These are phyloP conservation scores for Desmophyllum pertusum DNA, from an alignment of 92 coral and sea anemone genomes.

Conservation along the genomic window DNA sequence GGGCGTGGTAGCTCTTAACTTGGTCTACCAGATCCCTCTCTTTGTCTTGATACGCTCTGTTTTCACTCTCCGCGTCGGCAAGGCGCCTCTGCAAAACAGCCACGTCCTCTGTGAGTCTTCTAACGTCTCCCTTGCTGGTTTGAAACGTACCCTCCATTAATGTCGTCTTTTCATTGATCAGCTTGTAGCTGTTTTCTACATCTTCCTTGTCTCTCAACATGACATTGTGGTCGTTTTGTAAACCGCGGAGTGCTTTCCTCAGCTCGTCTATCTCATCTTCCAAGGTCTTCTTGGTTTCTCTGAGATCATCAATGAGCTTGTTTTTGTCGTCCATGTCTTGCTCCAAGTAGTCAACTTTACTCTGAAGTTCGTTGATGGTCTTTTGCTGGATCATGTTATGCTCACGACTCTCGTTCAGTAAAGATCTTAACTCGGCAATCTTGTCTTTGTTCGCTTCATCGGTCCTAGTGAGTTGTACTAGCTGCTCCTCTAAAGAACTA, in stretches of 20 bases:
- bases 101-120: conserved; percentile 73
- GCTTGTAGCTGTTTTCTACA: conserved; percentile 63
- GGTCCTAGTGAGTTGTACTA: conserved; percentile 57
- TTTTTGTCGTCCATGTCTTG: conserved; percentile 59
- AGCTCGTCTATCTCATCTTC: conserved; percentile 62
- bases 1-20: conserved; percentile 58
- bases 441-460: conserved; percentile 76
- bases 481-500: conserved; percentile 76
- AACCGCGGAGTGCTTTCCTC: conserved; percentile 62
- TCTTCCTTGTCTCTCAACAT: conserved; percentile 60
- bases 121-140: conserved; percentile 73
- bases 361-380: conserved; percentile 64
- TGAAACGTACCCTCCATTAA: conserved; percentile 68
- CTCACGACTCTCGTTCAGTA: conserved; percentile 71
- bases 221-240: conserved; percentile 65
- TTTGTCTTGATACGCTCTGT: conserved; percentile 61
- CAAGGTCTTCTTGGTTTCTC: conserved; percentile 49
- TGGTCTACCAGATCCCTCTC: conserved; percentile 68
- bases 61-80: conserved; percentile 62
- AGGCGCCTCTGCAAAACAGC: conserved; percentile 63
- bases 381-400: conserved; percentile 65
- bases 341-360: conserved; percentile 66
- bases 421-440: conserved; percentile 76
- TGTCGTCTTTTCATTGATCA: conserved; percentile 64
- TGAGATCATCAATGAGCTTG: conserved; percentile 61